Base-by-base conservation (phyloP, 2,888 invertebrate species). In the Melangyna quadrimaculata region DNA sequence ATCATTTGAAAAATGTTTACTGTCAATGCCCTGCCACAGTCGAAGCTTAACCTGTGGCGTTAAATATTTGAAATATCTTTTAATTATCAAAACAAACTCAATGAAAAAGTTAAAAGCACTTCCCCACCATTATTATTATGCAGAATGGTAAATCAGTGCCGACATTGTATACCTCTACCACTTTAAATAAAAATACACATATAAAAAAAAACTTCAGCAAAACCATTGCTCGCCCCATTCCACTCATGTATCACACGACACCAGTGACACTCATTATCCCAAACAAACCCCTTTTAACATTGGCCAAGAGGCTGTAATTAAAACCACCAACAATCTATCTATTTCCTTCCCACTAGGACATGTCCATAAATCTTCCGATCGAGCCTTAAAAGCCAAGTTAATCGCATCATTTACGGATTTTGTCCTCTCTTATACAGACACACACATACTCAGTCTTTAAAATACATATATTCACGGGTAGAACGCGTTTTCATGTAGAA, bases 401-500 rank as follows among this genome's bases (percentile, higher is more conserved):
- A 81, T 86, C 80, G 81, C 81, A 81, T 86, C 86, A 86, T 81
- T 86, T 86, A 69, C 78, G 63, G 69, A 40, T 63, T 45, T 57
- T 35, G 55, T 78, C 63, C 51, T 77, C 51, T 24, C 35, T 4
- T 14, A 19, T 17, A 43, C 48, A 40, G 37, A 19, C 14, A 65
- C 8, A 67, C 19, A 32, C 65, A 32, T 5, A 45, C 12, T 48
- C 19, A 45, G 10, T 12, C 32, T 5, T 19, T n/a, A n/a, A 29
- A 24, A 32, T 59, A 40, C 57, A 55, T 57, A 77, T 29, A 53
- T 7, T 61, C n/a, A 37, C n/a, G 19, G 27, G 73, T 81, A 82
- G 87, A 88, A 88, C 88, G 88, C 88, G 88, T 83, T 88, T 88
- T 88, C 88, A 87, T 89, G 89, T 89, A 88, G 88, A 88, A 89